A percentile compares a stretch with the other conserved stretches of the same genome.
These are phyloP conservation scores for Benitochromis conjunctus DNA, from an alignment of 2,113 vertebrate genomes.

Conservation along the genomic window DNA sequence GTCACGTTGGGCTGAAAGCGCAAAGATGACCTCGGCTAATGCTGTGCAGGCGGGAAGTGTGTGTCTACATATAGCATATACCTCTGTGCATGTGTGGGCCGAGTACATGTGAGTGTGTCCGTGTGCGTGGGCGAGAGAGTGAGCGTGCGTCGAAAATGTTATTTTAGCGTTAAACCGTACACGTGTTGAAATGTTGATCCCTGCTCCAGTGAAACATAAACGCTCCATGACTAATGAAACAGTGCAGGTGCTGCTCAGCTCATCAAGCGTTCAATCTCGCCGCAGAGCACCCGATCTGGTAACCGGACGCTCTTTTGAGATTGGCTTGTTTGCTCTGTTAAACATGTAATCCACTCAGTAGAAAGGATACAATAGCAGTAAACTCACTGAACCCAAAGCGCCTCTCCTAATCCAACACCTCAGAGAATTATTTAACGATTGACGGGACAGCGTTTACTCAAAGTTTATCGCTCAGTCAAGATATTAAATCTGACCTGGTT, in stretches of 20 bases:
- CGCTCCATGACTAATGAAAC: neutral
- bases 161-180: neutral
- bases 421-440: neutral
- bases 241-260: neutral
- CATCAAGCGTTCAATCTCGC: neutral
- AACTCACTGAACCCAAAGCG: neutral
- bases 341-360: conserved; percentile 22
- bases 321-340: conserved; percentile 12
- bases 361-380: neutral
- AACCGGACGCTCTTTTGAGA: neutral
- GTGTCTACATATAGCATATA: neutral
- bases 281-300: neutral
- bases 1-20: conserved; percentile 25
- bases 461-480: neutral
- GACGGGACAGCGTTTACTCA: neutral
- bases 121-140: neutral
- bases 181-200: conserved; percentile 8
- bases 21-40: neutral
- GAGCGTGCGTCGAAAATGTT: neutral
- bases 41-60: neutral
- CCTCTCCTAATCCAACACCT: neutral
- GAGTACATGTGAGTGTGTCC: neutral
- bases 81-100: neutral
- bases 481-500: conserved; percentile 1
- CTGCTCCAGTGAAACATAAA: neutral